phyloP scores from a whole-genome alignment of 2,797 vertebrate genomes.

The Notamacropus eugenii region DNA sequence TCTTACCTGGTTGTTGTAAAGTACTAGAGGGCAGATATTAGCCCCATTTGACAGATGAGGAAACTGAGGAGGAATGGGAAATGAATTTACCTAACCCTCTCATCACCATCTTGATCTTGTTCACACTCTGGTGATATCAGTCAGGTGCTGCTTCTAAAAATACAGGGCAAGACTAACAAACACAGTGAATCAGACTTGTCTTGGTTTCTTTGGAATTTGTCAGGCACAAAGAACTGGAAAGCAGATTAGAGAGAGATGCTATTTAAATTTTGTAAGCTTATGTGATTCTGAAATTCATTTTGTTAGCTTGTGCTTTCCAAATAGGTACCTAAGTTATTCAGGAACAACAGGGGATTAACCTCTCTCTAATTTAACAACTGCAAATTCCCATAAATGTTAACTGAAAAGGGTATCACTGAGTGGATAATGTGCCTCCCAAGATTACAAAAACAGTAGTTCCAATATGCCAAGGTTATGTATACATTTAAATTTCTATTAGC shows the following conservation, averaged over 20 bases:
- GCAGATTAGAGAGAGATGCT: neutral
- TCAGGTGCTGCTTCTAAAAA: neutral
- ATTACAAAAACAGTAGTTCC: too few relatives aligned
- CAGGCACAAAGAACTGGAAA: neutral
- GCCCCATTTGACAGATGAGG: neutral
- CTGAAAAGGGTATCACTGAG: neutral
- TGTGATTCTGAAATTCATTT: neutral
- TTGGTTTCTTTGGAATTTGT: neutral
- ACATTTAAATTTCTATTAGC: neutral
- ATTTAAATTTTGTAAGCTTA: neutral
- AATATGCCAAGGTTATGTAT: rapidly evolving
- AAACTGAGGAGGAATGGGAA: neutral
- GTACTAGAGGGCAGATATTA: neutral
- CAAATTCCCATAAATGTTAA: neutral
- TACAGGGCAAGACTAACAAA: neutral
- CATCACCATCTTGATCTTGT: neutral
- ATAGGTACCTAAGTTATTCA: neutral
- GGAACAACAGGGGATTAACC: neutral
- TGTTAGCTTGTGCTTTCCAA: neutral
- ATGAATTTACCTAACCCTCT: neutral
- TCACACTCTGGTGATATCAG: neutral
- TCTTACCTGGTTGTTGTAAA: neutral
- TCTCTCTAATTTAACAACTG: neutral
- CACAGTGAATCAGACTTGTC: neutral
- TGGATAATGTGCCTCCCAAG: neutral